A percentile compares a stretch with the other conserved stretches of the same genome.
These are phyloP conservation scores for Drosophila murphyi DNA, from an alignment of 1,140 invertebrate species.

Conservation along the genomic window DNA sequence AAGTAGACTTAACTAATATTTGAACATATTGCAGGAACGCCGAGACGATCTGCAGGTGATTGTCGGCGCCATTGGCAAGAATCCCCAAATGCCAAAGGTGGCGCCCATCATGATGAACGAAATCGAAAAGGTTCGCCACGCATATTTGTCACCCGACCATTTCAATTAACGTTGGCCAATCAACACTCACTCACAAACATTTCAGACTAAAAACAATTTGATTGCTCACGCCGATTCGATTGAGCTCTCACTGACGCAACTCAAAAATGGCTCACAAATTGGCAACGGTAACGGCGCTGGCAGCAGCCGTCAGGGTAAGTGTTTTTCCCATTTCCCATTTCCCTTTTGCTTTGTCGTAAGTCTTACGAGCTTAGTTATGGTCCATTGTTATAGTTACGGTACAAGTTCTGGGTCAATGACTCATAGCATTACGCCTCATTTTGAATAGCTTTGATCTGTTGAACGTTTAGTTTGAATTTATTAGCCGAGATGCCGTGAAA, in stretches of 20 bases:
- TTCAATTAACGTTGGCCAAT: slow-evolving; percentile 1
- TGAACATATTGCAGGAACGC: slow-evolving; percentile 67
- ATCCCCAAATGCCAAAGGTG: slow-evolving; percentile 77
- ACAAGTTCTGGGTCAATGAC: slow-evolving; percentile 11
- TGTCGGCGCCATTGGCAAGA: slow-evolving; percentile 80
- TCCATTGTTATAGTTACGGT: neutral
- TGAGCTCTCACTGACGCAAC: slow-evolving; percentile 75
- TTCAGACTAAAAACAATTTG: slow-evolving; percentile 83
- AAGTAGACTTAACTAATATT: slow-evolving; percentile 7
- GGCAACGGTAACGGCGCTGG: slow-evolving; percentile 52
- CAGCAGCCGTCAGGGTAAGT: slow-evolving; percentile 69
- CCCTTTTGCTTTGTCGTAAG: slow-evolving; percentile 36
- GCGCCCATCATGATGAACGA: slow-evolving; percentile 80
- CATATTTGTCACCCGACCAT: slow-evolving; percentile 3
- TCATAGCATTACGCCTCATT: neutral
- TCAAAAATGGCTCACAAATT: slow-evolving; percentile 67
- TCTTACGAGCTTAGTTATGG: slow-evolving; percentile 17
- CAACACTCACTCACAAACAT: neutral
- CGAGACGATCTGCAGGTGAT: slow-evolving; percentile 83
- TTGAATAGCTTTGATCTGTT: neutral
- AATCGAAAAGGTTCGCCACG: slow-evolving; percentile 77
- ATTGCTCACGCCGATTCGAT: slow-evolving; percentile 78
- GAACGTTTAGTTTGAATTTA: neutral
- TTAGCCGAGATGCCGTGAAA: neutral
- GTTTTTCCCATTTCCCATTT: slow-evolving; percentile 4